phyloP scores from a whole-genome alignment of 2,888 invertebrate species.

The Ypsolopha sequella region DNA sequence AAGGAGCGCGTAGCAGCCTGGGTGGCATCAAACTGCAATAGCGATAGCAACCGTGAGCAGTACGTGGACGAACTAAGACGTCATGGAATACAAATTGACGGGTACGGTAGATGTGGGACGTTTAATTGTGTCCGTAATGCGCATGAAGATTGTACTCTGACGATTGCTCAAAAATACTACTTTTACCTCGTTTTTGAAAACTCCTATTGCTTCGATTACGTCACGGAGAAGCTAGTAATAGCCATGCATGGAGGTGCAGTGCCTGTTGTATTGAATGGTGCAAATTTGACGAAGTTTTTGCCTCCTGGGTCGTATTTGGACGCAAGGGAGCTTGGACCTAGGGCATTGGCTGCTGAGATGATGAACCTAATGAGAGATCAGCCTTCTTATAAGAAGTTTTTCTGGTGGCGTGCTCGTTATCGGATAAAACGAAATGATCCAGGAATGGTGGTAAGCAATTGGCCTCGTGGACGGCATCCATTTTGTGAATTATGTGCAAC shows the following conservation, averaged over 20 bases:
- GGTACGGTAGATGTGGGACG: not conserved
- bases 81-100: not conserved
- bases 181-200: conserved; percentile 3
- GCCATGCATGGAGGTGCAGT: not conserved
- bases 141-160: not conserved
- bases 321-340: not conserved
- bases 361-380: not conserved
- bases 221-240: conserved; percentile 1
- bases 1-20: not conserved
- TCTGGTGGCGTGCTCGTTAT: not conserved
- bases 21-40: not conserved
- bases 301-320: conserved; percentile 3
- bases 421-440: not conserved
- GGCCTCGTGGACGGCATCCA: not conserved
- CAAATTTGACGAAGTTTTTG: not conserved
- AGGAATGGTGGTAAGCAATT: not conserved
- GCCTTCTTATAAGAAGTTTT: not conserved
- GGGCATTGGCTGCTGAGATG: not conserved
- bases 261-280: not conserved
- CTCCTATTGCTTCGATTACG: conserved; percentile 1
- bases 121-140: not conserved
- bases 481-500: not conserved
- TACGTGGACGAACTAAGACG: not conserved
- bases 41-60: not conserved
- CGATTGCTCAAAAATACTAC: not conserved